Conservation (phyloP, 1,140 invertebrate genomes). For the Paraescarpia echinospica region DNA sequence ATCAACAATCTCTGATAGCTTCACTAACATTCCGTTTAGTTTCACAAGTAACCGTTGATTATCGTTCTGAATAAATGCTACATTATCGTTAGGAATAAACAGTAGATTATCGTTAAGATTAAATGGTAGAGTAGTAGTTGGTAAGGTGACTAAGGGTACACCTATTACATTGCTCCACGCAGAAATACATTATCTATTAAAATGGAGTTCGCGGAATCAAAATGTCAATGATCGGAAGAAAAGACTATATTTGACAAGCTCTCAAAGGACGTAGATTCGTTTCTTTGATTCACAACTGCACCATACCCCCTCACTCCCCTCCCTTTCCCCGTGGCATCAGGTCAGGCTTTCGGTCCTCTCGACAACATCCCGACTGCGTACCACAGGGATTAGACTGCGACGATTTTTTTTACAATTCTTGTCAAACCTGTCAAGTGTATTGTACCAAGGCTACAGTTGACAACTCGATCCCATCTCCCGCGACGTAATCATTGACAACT, state of each 20-base stretch:
- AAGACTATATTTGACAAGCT: background rate
- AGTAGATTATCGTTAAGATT: background rate
- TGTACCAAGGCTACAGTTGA: too few species aligned
- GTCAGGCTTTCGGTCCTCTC: background rate
- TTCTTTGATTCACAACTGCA: background rate
- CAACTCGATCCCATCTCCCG: too few species aligned
- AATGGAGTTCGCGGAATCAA: background rate
- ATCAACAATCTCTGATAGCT: background rate
- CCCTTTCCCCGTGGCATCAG: background rate
- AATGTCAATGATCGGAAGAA: background rate
- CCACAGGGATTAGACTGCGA: too few species aligned
- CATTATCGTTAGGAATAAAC: background rate
- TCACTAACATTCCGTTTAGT: background rate
- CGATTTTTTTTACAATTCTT: too few species aligned
- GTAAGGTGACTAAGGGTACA: background rate
- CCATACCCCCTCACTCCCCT: background rate
- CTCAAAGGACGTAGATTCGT: background rate
- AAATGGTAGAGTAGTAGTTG: background rate
- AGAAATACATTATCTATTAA: background rate
- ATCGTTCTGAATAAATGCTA: background rate
- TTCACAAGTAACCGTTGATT: background rate
- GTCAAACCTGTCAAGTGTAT: too few species aligned
- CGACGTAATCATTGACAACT: background rate
- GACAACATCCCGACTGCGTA: too few species aligned
- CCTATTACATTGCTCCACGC: background rate